Conservation (phyloP, 2,113 vertebrate species). For the Odocoileus hemionus region DNA sequence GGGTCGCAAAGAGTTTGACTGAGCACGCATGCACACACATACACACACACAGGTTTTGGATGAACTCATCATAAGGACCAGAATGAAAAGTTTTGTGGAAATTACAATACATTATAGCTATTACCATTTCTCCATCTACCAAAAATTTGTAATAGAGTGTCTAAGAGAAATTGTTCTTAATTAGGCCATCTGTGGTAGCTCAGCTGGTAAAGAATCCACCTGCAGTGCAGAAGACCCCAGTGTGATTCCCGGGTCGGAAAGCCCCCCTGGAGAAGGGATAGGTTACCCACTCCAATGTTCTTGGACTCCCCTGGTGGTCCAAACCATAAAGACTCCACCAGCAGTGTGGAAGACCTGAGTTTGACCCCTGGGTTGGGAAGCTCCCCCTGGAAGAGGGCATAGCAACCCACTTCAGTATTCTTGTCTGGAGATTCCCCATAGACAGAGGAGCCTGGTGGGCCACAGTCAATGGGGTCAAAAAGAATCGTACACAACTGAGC, state of each 20-base stretch:
- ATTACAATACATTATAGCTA: neutral
- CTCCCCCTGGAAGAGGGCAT: neutral
- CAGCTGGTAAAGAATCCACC: neutral
- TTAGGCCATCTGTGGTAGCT: neutral
- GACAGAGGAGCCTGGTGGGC: neutral
- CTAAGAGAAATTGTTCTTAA: neutral
- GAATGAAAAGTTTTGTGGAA: neutral
- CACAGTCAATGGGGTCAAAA: neutral
- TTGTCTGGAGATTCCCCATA: neutral
- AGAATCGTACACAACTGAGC: neutral
- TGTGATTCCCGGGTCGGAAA: neutral
- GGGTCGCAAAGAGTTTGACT: neutral
- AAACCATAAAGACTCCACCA: neutral
- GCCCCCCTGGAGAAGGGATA: neutral
- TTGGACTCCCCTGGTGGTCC: neutral
- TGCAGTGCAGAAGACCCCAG: neutral
- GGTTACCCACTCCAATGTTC: neutral
- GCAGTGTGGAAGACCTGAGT: neutral
- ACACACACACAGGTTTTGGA: neutral
- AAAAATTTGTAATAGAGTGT: neutral
- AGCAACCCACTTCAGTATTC: neutral
- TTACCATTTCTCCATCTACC: neutral
- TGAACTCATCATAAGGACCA: neutral
- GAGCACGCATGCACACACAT: accelerated
- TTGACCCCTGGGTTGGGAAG: neutral